Evolutionary conservation across 2,113 vertebrate species (phyloP).

Genomic region (Arvicanthis niloticus): DNA sequence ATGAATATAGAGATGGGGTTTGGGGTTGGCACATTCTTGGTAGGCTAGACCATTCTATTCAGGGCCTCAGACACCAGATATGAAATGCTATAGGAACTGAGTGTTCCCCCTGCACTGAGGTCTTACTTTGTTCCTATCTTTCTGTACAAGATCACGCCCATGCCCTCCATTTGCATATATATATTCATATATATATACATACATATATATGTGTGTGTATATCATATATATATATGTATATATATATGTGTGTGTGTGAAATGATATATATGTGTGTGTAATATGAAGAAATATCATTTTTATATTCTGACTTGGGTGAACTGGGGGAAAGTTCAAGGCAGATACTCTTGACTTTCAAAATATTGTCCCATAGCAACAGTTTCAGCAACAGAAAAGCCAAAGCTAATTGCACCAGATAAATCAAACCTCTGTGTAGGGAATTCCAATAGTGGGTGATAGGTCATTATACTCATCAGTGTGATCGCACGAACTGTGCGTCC

Average conservation of each 20-base stretch:
- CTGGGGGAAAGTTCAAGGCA: not conserved
- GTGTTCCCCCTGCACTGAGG: rapidly evolving
- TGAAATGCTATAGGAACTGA: not conserved
- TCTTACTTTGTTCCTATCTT: not conserved
- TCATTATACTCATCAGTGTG: not conserved
- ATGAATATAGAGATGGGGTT: not conserved
- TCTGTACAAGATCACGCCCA: not conserved
- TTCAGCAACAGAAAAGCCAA: not conserved
- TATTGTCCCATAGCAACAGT: not conserved
- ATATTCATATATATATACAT: too few relatives aligned
- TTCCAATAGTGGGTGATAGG: not conserved
- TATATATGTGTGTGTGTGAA: too few relatives aligned
- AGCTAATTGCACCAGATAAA: not conserved
- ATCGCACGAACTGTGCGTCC: not conserved
- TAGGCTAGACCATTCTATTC: not conserved
- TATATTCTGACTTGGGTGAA: not conserved
- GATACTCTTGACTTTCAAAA: not conserved
- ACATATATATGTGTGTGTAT: too few relatives aligned
- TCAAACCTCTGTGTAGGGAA: not conserved
- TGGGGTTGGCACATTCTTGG: too few relatives aligned
- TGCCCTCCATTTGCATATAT: not conserved
- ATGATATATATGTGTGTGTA: too few relatives aligned
- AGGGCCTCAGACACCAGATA: not conserved
- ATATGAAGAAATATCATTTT: not conserved
- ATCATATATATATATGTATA: too few relatives aligned